phyloP scores from a whole-genome alignment of 2,888 invertebrate species.

The Pinctada fucata region DNA sequence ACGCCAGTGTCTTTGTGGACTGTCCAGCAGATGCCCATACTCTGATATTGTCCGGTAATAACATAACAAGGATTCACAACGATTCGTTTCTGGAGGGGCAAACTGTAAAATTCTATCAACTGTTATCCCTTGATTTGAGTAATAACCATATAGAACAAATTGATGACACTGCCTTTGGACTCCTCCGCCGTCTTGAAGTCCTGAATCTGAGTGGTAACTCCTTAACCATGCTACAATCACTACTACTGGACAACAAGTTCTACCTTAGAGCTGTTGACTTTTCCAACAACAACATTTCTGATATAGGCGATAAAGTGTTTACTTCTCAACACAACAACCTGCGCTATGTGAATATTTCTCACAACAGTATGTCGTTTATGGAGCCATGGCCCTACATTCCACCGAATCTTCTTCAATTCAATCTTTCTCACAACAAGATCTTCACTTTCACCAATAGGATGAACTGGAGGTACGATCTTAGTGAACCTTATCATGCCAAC shows the following conservation, averaged over 20 bases:
- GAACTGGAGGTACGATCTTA: constrained; percentile 35
- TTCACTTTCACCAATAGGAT: constrained; percentile 31
- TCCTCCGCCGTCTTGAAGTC: not conserved
- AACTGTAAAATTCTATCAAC: constrained; percentile 6
- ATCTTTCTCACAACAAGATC: constrained; percentile 34
- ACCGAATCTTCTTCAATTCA: constrained; percentile 15
- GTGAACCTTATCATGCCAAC: constrained; percentile 19
- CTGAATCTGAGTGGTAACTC: constrained; percentile 18
- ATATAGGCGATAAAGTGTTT: constrained; percentile 15
- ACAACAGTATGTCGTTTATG: constrained; percentile 22
- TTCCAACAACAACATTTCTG: constrained; percentile 23
- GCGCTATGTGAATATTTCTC: constrained; percentile 18
- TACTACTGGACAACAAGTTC: constrained; percentile 6
- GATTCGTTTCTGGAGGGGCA: not conserved
- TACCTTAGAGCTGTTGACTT: constrained; percentile 10
- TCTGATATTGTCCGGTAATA: constrained; percentile 10
- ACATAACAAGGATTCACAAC: not conserved
- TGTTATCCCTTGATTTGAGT: constrained; percentile 1
- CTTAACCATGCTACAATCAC: not conserved
- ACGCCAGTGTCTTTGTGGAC: not conserved
- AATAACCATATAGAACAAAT: constrained; percentile 6
- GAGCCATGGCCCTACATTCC: constrained; percentile 42
- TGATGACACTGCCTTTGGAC: not conserved
- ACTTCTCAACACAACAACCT: not conserved
- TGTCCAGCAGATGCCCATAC: not conserved